Evolutionary conservation across 2,797 vertebrate genomes (phyloP).

Genomic region (Chlorospingus flavigularis): DNA sequence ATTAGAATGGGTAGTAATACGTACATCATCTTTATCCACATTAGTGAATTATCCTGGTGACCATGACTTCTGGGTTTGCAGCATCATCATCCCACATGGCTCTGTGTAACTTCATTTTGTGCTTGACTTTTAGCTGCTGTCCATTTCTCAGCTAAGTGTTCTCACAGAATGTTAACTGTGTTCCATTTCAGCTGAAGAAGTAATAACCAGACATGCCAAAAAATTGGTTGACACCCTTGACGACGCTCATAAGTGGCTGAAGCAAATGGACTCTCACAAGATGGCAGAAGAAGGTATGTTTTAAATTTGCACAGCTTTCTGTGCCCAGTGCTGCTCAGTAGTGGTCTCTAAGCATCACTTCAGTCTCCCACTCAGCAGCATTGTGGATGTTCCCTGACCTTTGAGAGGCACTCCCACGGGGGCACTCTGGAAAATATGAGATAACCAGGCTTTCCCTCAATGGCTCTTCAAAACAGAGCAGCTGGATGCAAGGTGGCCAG

Average conservation of each 20-base stretch:
- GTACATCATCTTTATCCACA: background rate
- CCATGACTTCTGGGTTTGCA: background rate
- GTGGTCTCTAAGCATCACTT: background rate
- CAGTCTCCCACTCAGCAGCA: background rate
- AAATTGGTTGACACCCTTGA: constrained; percentile 40
- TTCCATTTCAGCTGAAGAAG: constrained; percentile 68
- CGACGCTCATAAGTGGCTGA: constrained; percentile 64
- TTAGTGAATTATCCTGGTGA: background rate
- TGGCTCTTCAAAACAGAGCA: background rate
- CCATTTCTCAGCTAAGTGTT: background rate
- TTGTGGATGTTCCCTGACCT: background rate
- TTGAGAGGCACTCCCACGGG: background rate
- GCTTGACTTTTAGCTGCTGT: background rate
- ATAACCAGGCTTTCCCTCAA: background rate
- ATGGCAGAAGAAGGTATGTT: constrained; percentile 72
- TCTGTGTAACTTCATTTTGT: background rate
- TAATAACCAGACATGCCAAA: constrained; percentile 49
- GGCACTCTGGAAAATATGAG: background rate
- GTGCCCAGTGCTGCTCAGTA: background rate
- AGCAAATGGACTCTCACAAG: constrained; percentile 57
- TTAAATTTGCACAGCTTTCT: background rate
- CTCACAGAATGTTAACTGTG: background rate
- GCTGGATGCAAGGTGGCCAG: background rate
- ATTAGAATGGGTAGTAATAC: background rate
- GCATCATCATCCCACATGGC: accelerated